phyloP scores from a whole-genome alignment of 2,888 invertebrate species.

The Lobophora halterata region DNA sequence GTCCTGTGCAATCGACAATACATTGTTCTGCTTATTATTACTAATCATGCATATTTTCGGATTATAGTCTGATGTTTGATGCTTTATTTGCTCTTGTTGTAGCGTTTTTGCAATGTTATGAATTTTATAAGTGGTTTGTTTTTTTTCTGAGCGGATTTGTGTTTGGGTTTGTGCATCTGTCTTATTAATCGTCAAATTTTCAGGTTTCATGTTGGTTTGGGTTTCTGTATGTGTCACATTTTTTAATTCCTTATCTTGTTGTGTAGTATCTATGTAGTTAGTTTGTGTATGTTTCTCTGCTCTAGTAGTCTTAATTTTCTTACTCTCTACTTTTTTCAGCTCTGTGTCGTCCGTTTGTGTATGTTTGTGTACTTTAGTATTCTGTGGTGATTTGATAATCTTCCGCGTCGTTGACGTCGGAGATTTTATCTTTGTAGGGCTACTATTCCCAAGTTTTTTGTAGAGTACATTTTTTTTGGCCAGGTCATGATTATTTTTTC shows the following conservation, averaged over 20 bases:
- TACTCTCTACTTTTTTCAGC: too few relatives aligned
- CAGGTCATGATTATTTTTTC: neutral
- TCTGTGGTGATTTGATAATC: too few relatives aligned
- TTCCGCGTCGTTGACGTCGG: neutral
- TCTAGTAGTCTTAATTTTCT: too few relatives aligned
- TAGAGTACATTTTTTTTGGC: neutral
- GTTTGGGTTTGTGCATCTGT: too few relatives aligned
- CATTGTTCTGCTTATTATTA: constrained; percentile 1
- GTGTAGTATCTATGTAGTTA: too few relatives aligned
- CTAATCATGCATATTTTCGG: constrained; percentile 4
- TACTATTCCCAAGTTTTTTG: neutral
- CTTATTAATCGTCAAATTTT: too few relatives aligned
- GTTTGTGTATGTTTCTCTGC: too few relatives aligned
- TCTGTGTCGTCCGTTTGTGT: neutral
- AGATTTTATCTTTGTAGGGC: neutral
- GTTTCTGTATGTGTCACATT: too few relatives aligned
- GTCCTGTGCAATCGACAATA: constrained; percentile 1
- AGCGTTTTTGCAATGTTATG: neutral
- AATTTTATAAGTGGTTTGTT: neutral
- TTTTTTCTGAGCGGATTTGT: neutral
- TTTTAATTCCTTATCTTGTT: too few relatives aligned
- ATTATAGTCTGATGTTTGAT: neutral
- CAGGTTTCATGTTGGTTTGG: too few relatives aligned
- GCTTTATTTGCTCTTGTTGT: neutral
- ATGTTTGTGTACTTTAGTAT: neutral